These are phyloP conservation scores for Dynastes maya DNA, from an alignment of 2,888 invertebrate genomes.

Conservation along the genomic window DNA sequence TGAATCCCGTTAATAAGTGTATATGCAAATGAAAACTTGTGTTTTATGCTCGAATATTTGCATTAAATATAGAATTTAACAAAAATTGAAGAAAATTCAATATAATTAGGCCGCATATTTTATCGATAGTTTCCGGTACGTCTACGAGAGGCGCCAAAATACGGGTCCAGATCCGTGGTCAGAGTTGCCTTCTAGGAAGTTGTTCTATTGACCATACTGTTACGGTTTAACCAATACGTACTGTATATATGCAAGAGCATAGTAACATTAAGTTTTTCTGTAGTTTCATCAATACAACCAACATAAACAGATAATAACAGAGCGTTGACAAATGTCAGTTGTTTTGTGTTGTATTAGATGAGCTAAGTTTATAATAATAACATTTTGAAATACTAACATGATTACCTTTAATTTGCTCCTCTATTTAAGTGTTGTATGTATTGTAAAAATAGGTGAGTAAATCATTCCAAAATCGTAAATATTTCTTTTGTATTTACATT, in stretches of 20 bases:
- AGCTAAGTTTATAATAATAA: constrained; percentile 1
- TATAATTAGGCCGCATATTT: too few species aligned
- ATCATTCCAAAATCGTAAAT: background rate
- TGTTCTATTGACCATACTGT: too few species aligned
- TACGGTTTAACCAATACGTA: background rate
- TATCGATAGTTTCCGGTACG: too few species aligned
- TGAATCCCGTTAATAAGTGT: too few species aligned
- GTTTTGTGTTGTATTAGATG: constrained; percentile 7
- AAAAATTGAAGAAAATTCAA: too few species aligned
- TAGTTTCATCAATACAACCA: background rate
- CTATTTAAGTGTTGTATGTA: constrained; percentile 16
- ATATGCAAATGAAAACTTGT: too few species aligned
- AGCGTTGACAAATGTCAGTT: constrained; percentile 18
- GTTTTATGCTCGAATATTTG: too few species aligned
- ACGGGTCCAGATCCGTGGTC: too few species aligned
- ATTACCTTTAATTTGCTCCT: constrained; percentile 15
- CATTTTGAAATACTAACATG: constrained; percentile 1
- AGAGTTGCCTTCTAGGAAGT: too few species aligned
- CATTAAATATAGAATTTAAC: too few species aligned
- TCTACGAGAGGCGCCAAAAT: too few species aligned
- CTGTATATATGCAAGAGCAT: too few species aligned
- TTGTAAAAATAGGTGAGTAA: constrained; percentile 21
- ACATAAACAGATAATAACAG: constrained; percentile 7
- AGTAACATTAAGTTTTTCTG: background rate
- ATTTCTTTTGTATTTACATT: background rate